Evolutionary conservation across 2,113 vertebrate genomes (phyloP), one percentile per base, ranked within the genome.

Genomic region (Scortum barcoo): DNA sequence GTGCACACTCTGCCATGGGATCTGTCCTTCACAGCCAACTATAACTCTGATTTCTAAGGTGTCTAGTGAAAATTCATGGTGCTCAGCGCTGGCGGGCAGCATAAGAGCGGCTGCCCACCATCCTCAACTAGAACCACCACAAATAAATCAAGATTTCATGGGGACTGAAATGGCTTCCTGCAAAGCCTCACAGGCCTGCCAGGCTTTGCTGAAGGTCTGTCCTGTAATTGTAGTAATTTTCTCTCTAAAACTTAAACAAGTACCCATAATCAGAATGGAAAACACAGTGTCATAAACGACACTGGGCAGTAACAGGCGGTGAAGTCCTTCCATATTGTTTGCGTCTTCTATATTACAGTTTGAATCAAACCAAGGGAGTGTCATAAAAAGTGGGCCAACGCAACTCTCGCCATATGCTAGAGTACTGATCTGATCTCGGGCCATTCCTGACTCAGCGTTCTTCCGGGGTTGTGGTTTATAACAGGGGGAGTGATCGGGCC

Each of bases 1-100:
- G 46, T 72, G 62, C 16, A 22, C 69, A 58, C 40, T 10, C 62
- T 56, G 74, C 74, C 75, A 80, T 53, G 60, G 63, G 78, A 83
- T 78, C 60, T 71, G 83, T 87, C 86, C 88, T 92, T 90, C 87
- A 84, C 76, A 76, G 61, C 54, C 84, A 86, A 71, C 84, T 58
- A 93, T 92, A 92, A 95, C 90, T 95, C 85, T 91, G 85, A 87
- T 87, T 93, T 93, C 89, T 78, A 58, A 58, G 56, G 71, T 72
- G 79, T 89, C 79, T 50, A 48, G 63, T 88, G 80, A 81, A 92
- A 90, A 89, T 90, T 80, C 74, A 86, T 75, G 86, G 86, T 74
- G 57, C 69, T 82, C 67, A 81, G 51, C 12, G 56, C 71, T 81
- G 75, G 71, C 19, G 28, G 80, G 83, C 56, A 78, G 72, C 67